Evolutionary conservation across 2,797 vertebrate species (phyloP).

Genomic region (Cephalopachus bancanus): DNA sequence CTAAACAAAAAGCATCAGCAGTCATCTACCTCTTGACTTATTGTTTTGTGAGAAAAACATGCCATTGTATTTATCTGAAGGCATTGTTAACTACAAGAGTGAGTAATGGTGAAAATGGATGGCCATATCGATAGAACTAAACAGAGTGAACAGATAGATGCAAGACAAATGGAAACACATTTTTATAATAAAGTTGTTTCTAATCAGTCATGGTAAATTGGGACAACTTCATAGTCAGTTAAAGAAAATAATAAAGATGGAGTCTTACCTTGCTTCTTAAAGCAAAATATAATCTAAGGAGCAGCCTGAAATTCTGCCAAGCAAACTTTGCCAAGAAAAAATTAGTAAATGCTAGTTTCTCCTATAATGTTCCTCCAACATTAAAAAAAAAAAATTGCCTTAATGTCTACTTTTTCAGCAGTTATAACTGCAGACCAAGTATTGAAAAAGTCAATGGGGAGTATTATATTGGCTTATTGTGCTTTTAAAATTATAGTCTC

Average conservation of each 20-base stretch:
- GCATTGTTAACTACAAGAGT: neutral
- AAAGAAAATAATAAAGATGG: neutral
- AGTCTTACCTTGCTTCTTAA: neutral
- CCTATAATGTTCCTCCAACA: neutral
- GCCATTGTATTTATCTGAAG: neutral
- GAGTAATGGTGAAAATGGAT: neutral
- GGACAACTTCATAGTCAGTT: neutral
- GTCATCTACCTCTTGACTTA: neutral
- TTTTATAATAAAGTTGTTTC: conserved; percentile 11
- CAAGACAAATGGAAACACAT: no score
- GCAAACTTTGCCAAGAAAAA: neutral
- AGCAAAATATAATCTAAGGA: neutral
- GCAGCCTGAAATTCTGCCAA: neutral
- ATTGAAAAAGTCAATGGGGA: neutral
- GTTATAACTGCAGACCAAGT: neutral
- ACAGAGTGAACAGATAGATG: neutral
- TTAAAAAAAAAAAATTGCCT: neutral
- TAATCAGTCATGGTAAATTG: neutral
- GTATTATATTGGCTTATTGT: neutral
- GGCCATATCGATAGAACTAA: no score
- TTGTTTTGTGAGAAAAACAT: neutral
- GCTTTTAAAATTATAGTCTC: neutral
- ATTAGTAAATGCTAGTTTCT: neutral
- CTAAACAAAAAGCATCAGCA: neutral
- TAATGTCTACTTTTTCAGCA: neutral